These are phyloP conservation scores for Anolis carolinensis DNA, from an alignment of 2,113 vertebrate species.

Conservation along the genomic window DNA sequence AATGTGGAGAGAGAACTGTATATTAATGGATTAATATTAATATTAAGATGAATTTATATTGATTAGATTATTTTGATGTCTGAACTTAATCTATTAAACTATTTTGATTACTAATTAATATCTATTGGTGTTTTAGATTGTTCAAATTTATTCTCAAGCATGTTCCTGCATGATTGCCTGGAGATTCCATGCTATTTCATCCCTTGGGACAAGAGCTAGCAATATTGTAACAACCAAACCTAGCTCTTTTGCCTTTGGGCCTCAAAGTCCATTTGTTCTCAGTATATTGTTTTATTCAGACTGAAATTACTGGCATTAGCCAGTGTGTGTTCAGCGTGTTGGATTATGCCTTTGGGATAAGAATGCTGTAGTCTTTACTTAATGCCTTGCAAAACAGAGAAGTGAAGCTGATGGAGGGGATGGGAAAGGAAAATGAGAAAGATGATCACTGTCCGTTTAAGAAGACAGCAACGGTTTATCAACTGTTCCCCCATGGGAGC, in stretches of 20 bases:
- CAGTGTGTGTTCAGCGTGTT: not conserved
- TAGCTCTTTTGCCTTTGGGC: not conserved
- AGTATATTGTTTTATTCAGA: not conserved
- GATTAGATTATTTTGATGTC: too few species aligned
- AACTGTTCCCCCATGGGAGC: conserved; percentile 15
- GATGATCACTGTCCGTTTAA: conserved; percentile 32
- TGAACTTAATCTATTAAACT: too few species aligned
- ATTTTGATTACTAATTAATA: too few species aligned
- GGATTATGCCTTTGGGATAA: accelerated
- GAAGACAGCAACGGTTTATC: conserved; percentile 27
- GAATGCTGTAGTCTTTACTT: accelerated
- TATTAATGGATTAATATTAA: too few species aligned
- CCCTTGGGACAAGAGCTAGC: not conserved
- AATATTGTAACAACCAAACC: not conserved
- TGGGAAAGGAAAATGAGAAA: not conserved
- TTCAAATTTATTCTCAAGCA: not conserved
- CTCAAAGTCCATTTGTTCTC: not conserved
- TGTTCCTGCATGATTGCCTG: not conserved
- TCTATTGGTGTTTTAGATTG: too few species aligned
- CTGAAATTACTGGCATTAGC: not conserved
- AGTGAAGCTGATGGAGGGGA: not conserved
- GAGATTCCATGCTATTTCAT: not conserved
- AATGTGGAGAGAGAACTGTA: too few species aligned
- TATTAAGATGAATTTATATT: too few species aligned
- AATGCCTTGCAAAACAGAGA: not conserved